phyloP scores from a whole-genome alignment of 2,797 vertebrate genomes.

The Schizopygopsis pylzovi region DNA sequence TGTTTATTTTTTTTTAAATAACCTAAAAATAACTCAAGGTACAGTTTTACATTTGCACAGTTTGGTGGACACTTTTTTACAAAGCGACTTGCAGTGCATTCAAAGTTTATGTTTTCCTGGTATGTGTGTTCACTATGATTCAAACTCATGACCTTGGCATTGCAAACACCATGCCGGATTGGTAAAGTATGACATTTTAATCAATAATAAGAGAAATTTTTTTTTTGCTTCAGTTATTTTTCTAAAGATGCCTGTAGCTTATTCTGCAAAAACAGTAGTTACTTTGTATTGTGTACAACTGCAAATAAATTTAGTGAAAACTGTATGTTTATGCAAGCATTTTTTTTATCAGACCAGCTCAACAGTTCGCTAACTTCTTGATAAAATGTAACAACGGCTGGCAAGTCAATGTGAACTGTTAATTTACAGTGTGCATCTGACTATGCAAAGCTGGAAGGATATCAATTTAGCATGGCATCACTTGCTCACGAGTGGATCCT shows the following conservation, averaged over 20 bases:
- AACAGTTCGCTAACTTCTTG: neutral
- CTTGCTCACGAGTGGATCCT: neutral
- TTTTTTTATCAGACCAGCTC: neutral
- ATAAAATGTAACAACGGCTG: neutral
- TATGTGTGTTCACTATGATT: neutral
- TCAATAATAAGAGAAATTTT: neutral
- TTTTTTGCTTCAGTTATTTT: neutral
- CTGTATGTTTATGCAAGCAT: neutral
- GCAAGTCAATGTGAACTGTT: neutral
- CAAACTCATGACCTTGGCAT: neutral
- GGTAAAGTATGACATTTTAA: neutral
- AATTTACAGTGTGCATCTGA: neutral
- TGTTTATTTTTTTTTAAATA: neutral
- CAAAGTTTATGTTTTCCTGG: neutral
- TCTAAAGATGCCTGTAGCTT: neutral
- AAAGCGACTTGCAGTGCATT: neutral
- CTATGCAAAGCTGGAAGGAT: neutral
- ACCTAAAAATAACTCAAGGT: neutral
- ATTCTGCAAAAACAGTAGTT: neutral
- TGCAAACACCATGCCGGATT: neutral
- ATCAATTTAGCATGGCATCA: neutral
- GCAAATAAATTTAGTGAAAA: neutral
- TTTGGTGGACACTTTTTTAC: neutral
- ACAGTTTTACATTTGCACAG: neutral
- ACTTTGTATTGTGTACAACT: neutral